Conservation (phyloP, 2,888 invertebrate species). For the Diadromus collaris region DNA sequence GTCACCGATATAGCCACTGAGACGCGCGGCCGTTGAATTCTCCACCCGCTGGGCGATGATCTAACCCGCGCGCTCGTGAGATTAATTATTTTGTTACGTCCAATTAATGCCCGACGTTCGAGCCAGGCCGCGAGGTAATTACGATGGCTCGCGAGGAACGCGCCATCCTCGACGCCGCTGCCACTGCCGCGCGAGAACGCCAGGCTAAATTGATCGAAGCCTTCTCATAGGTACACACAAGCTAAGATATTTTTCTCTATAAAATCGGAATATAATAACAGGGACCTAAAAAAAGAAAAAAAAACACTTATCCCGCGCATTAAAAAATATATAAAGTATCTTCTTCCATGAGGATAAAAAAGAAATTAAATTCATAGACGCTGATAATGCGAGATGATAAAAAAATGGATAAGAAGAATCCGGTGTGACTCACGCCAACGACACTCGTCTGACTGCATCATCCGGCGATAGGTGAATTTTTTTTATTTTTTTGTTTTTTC, state of each 20-base stretch:
- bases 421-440: slow-evolving; percentile 36
- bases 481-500: slow-evolving; percentile 13
- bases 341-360: slow-evolving; percentile 20
- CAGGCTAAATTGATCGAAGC: slow-evolving; percentile 13
- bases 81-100: slow-evolving; percentile 74
- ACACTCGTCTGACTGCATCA: slow-evolving; percentile 32
- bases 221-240: neutral
- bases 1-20: slow-evolving; percentile 42
- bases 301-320: neutral
- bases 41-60: slow-evolving; percentile 64
- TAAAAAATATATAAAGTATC: neutral
- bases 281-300: neutral
- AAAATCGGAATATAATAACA: neutral
- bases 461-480: neutral
- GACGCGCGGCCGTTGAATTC: slow-evolving; percentile 27
- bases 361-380: slow-evolving; percentile 9
- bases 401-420: slow-evolving; percentile 15
- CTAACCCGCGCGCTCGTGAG: slow-evolving; percentile 61
- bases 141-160: slow-evolving; percentile 44
- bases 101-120: slow-evolving; percentile 69
- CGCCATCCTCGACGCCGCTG: slow-evolving; percentile 25
- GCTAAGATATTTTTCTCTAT: neutral
- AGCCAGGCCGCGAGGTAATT: slow-evolving; percentile 50
- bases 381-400: slow-evolving; percentile 4
- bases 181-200: neutral